Percentiles rank a stretch among this genome's conserved stretches.
These are phyloP conservation scores for Drosophila hydei DNA, from an alignment of 1,140 invertebrate species.

Conservation along the genomic window DNA sequence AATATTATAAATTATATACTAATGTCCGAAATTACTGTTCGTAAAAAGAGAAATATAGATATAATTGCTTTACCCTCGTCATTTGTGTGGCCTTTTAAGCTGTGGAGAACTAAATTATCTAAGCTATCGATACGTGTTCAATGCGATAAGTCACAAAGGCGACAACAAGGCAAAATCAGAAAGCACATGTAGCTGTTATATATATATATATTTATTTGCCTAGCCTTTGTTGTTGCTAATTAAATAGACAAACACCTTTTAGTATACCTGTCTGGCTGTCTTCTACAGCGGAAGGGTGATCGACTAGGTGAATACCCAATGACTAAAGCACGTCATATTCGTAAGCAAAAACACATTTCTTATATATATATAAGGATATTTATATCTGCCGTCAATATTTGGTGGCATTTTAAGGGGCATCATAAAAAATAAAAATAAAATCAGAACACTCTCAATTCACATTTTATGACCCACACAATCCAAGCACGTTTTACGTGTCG, in stretches of 20 bases:
- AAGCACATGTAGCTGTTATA: not conserved
- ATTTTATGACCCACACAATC: conserved; percentile 3
- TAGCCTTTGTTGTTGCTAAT: conserved; percentile 53
- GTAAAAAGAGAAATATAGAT: not conserved
- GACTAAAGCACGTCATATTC: not conserved
- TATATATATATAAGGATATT: not conserved
- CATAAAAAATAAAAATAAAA: conserved; percentile 30
- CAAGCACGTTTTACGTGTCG: conserved; percentile 50
- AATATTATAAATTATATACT: conserved; percentile 1
- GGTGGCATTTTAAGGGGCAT: not conserved
- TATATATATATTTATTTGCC: not conserved
- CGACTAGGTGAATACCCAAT: conserved; percentile 12
- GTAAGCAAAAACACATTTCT: not conserved
- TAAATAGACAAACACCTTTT: conserved; percentile 33
- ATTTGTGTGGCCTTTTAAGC: not conserved
- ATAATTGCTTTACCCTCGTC: not conserved
- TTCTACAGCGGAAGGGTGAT: not conserved
- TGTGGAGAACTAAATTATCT: not conserved
- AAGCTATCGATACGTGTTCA: conserved; percentile 31
- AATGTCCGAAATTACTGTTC: not conserved
- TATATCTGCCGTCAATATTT: not conserved
- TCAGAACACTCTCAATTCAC: conserved; percentile 8
- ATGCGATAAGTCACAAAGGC: no score
- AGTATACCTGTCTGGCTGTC: not conserved
- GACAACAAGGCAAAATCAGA: not conserved